phyloP scores from a whole-genome alignment of 2,888 invertebrate genomes.

The Phortica okadai region DNA sequence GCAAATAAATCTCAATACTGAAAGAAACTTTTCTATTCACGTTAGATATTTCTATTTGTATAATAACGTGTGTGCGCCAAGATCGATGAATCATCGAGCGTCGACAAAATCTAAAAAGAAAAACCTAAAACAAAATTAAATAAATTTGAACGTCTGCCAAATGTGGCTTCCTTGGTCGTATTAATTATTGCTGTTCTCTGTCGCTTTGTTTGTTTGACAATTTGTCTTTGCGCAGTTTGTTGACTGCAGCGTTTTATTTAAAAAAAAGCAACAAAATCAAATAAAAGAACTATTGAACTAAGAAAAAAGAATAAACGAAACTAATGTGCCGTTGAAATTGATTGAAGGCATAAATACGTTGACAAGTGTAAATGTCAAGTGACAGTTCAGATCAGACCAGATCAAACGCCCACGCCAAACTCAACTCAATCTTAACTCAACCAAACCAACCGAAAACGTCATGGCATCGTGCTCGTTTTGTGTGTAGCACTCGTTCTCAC shows the following conservation, averaged over 20 bases:
- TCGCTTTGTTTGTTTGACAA: constrained; percentile 68
- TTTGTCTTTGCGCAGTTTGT: constrained; percentile 67
- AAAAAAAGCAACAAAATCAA: constrained; percentile 25
- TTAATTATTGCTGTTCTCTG: constrained; percentile 68
- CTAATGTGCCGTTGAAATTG: constrained; percentile 15
- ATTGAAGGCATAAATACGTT: constrained; percentile 52
- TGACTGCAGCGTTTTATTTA: constrained; percentile 59
- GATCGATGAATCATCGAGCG: constrained; percentile 28
- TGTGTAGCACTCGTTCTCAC: background rate
- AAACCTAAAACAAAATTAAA: constrained; percentile 2
- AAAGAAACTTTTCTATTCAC: constrained; percentile 49
- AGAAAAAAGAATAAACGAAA: constrained; percentile 30
- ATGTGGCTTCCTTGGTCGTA: constrained; percentile 70
- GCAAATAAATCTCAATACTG: constrained; percentile 63
- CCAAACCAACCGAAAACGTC: constrained; percentile 63
- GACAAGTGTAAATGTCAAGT: constrained; percentile 62
- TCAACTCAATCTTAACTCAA: constrained; percentile 50
- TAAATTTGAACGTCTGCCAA: constrained; percentile 59
- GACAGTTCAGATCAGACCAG: background rate
- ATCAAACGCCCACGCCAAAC: constrained; percentile 25
- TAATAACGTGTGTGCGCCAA: constrained; percentile 23
- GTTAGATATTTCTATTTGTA: constrained; percentile 7
- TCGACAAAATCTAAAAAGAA: background rate
- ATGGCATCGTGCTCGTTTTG: constrained; percentile 41
- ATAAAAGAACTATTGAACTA: constrained; percentile 18